Percentiles rank a stretch among this genome's conserved stretches.
phyloP scores from a whole-genome alignment of 2,888 invertebrate species.

The Timema cristinae region DNA sequence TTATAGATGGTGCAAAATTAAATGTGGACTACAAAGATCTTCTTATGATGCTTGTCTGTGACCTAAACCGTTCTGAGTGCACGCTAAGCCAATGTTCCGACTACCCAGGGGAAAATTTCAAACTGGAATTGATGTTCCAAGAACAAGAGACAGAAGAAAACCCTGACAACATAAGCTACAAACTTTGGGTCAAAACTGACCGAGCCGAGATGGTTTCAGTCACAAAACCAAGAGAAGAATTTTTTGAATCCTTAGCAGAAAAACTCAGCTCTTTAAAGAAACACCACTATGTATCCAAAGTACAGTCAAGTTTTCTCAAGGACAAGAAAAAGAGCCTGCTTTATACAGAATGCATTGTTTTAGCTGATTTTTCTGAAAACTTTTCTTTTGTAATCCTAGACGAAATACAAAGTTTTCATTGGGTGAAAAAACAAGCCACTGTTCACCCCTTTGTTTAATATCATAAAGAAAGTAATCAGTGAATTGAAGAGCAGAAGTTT shows the following conservation, averaged over 20 bases:
- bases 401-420: slow-evolving; percentile 2
- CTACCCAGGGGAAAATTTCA: no score
- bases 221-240: not conserved
- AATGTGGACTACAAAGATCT: slow-evolving; percentile 1
- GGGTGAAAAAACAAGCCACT: slow-evolving; percentile 3
- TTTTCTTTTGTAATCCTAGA: not conserved
- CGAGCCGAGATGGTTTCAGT: not conserved
- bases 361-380: slow-evolving; percentile 6
- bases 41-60: not conserved
- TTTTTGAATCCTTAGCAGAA: slow-evolving; percentile 1
- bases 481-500: slow-evolving; percentile 8
- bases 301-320: not conserved
- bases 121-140: not conserved
- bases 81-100: no score
- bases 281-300: not conserved
- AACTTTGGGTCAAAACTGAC: slow-evolving; percentile 1
- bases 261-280: not conserved
- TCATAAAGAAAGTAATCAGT: not conserved
- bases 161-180: slow-evolving; percentile 2
- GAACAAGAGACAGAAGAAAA: not conserved
- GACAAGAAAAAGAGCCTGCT: no score
- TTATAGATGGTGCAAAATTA: slow-evolving; percentile 9
- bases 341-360: slow-evolving; percentile 6
- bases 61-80: not conserved
- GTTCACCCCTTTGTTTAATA: not conserved